phyloP scores from a whole-genome alignment of 2,888 invertebrate genomes.

The Spisula subtruncata region DNA sequence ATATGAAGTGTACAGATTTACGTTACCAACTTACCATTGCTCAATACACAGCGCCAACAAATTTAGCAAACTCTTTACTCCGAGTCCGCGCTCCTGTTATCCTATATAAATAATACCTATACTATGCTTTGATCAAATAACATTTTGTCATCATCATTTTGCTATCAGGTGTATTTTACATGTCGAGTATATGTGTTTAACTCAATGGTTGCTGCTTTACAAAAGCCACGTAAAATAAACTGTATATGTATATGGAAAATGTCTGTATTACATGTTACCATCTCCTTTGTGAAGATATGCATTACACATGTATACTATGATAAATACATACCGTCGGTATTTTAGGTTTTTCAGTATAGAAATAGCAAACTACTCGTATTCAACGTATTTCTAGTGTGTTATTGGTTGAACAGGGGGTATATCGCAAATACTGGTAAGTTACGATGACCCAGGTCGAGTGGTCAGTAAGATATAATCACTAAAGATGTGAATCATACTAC shows the following conservation, averaged over 20 bases:
- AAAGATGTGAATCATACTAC: too few relatives aligned
- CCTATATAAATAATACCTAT: background rate
- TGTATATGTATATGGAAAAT: background rate
- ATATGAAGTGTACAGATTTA: background rate
- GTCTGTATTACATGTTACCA: too few relatives aligned
- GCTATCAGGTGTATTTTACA: background rate
- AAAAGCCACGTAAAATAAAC: background rate
- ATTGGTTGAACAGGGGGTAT: too few relatives aligned
- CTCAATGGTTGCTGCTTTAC: background rate
- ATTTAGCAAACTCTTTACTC: background rate
- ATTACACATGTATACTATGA: too few relatives aligned
- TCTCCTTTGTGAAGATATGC: too few relatives aligned
- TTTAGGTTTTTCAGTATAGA: too few relatives aligned
- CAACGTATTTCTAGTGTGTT: too few relatives aligned
- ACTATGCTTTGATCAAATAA: background rate
- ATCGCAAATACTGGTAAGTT: too few relatives aligned
- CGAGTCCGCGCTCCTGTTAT: background rate
- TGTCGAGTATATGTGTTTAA: background rate
- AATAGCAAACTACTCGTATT: too few relatives aligned
- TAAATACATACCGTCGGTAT: too few relatives aligned
- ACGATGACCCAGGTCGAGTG: too few relatives aligned
- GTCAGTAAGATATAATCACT: too few relatives aligned
- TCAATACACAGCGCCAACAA: background rate
- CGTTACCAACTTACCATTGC: slow-evolving; percentile 17
- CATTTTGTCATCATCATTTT: slow-evolving; percentile 10